phyloP scores from a whole-genome alignment of 2,113 vertebrate species.

The Promerops cafer region DNA sequence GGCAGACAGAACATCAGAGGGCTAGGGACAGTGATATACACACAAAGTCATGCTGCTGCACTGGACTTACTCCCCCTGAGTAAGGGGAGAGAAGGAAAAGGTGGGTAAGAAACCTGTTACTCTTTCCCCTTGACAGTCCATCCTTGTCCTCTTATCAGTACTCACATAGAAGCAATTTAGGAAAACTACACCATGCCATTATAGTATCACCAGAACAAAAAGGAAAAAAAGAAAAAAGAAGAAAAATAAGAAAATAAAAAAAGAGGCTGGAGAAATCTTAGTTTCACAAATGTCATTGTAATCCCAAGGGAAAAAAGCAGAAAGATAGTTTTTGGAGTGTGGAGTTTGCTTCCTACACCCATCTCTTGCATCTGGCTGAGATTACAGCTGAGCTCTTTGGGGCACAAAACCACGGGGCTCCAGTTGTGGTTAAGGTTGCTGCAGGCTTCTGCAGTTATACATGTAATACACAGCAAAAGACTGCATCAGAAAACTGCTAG shows the following conservation, averaged over 20 bases:
- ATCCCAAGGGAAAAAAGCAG: neutral
- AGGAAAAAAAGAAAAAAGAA: fast-evolving
- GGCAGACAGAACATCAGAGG: neutral
- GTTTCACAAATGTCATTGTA: neutral
- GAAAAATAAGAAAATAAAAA: too few species aligned
- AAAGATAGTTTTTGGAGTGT: neutral
- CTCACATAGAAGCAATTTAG: neutral
- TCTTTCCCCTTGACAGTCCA: neutral
- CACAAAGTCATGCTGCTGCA: neutral
- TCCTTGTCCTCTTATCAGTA: neutral
- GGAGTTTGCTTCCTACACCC: neutral
- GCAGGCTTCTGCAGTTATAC: neutral
- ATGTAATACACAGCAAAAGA: neutral
- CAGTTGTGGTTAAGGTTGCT: neutral
- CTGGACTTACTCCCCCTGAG: neutral
- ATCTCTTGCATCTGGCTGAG: neutral
- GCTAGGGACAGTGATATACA: neutral
- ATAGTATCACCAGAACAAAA: neutral
- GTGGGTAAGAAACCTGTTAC: neutral
- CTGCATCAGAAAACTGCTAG: neutral
- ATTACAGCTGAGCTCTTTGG: neutral
- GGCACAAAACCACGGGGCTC: neutral
- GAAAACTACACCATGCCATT: neutral
- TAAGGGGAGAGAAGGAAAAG: neutral
- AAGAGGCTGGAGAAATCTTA: neutral